Evolutionary conservation across 2,888 invertebrate genomes (phyloP).

Genomic region (Acanthacorydalis orientalis): DNA sequence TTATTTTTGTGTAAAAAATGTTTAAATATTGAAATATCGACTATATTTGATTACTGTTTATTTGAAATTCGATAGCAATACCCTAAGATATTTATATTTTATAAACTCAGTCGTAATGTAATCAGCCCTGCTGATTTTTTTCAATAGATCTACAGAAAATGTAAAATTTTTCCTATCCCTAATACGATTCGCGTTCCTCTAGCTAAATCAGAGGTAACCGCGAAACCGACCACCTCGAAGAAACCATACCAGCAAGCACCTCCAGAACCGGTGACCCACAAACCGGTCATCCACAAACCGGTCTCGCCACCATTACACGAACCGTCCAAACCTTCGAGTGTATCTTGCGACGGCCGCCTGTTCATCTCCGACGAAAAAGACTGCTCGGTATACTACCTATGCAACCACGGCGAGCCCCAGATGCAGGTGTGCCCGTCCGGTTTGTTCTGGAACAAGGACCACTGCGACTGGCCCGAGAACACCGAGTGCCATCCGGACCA

Average conservation of each 20-base stretch:
- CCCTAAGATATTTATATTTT: too few relatives aligned
- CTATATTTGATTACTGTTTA: too few relatives aligned
- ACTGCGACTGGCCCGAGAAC: constrained; percentile 69
- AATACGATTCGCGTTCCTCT: too few relatives aligned
- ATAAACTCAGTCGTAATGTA: too few relatives aligned
- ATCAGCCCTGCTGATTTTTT: too few relatives aligned
- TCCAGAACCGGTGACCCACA: constrained; percentile 3
- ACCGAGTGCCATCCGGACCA: constrained; percentile 36
- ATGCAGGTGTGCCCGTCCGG: constrained; percentile 57
- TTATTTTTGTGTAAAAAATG: too few relatives aligned
- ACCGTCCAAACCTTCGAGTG: constrained; percentile 13
- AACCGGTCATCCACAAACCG: constrained; percentile 1
- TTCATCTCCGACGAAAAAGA: constrained; percentile 46
- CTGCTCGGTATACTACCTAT: constrained; percentile 65
- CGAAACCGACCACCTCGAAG: constrained; percentile 5
- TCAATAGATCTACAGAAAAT: too few relatives aligned
- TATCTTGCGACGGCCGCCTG: constrained; percentile 32
- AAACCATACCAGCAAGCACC: constrained; percentile 7
- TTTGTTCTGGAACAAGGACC: constrained; percentile 61
- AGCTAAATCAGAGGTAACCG: too few relatives aligned
- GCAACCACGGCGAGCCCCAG: constrained; percentile 53
- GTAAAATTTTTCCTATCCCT: too few relatives aligned
- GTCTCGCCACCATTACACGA: not conserved
- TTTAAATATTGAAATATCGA: too few relatives aligned
- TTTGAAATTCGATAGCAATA: too few relatives aligned